phyloP scores from a whole-genome alignment of 1,140 invertebrate species.

The Sesamia nonagrioides region DNA sequence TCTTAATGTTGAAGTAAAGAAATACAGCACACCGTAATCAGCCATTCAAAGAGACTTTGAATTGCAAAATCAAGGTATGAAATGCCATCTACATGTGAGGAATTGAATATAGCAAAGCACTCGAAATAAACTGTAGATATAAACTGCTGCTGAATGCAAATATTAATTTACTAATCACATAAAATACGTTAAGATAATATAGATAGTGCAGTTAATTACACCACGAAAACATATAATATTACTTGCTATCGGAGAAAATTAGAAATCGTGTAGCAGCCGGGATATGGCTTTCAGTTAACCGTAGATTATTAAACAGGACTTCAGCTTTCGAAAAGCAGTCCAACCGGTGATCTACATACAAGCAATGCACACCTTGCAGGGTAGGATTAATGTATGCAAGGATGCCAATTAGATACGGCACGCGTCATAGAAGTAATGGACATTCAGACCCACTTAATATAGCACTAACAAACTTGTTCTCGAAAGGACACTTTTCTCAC shows the following conservation, averaged over 20 bases:
- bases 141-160: constrained; percentile 3
- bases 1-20: neutral
- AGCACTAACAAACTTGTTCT: constrained; percentile 58
- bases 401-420: constrained; percentile 79
- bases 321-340: constrained; percentile 71
- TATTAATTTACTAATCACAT: neutral
- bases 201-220: constrained; percentile 58
- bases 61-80: constrained; percentile 14
- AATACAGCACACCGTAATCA: neutral
- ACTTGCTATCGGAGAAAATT: constrained; percentile 67
- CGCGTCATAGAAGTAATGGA: constrained; percentile 61
- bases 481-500: constrained; percentile 63
- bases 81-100: constrained; percentile 9
- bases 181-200: constrained; percentile 63
- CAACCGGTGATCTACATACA: constrained; percentile 65
- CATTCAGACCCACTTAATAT: constrained; percentile 61
- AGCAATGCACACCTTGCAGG: constrained; percentile 57
- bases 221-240: constrained; percentile 34
- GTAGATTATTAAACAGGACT: constrained; percentile 74
- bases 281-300: constrained; percentile 76
- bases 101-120: neutral
- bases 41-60: neutral
- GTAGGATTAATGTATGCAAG: constrained; percentile 75
- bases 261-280: constrained; percentile 70
- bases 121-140: neutral